Percentiles rank a stretch among this genome's conserved stretches.
phyloP scores from a whole-genome alignment of 2,113 vertebrate species.

The Amphiprion ocellaris region DNA sequence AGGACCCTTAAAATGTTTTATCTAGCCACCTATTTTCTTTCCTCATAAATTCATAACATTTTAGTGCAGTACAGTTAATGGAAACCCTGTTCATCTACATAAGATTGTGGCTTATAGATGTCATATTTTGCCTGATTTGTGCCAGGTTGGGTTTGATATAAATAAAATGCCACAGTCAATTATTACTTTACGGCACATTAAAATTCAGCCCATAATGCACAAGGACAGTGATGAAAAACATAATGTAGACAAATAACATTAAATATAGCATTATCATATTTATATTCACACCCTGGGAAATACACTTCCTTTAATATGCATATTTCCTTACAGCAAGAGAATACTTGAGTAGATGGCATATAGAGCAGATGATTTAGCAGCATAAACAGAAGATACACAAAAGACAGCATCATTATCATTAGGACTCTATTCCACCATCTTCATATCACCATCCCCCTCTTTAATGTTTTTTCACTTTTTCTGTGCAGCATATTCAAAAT shows the following conservation, averaged over 20 bases:
- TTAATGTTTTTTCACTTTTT: conserved; percentile 35
- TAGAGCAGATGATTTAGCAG: conserved; percentile 31
- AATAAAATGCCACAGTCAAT: not conserved
- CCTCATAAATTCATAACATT: not conserved
- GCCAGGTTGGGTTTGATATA: not conserved
- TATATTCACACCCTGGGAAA: conserved; percentile 49
- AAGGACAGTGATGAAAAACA: conserved; percentile 25
- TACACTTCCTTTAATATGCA: conserved; percentile 46
- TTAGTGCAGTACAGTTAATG: not conserved
- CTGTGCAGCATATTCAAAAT: conserved; percentile 11
- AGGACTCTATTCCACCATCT: conserved; percentile 19
- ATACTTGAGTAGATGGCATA: conserved; percentile 27
- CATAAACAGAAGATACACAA: conserved; percentile 51
- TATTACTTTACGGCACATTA: conserved; percentile 7
- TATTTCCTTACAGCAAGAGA: conserved; percentile 36
- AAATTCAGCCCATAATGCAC: conserved; percentile 12
- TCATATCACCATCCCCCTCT: conserved; percentile 29
- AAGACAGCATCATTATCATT: conserved; percentile 61
- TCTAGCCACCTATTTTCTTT: not conserved
- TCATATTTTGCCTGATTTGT: not conserved
- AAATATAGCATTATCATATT: conserved; percentile 36
- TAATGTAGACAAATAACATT: conserved; percentile 36
- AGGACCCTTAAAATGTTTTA: no score
- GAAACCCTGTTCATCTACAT: not conserved
- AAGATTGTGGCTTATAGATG: not conserved